Percentiles rank a stretch among this genome's conserved stretches.
These are phyloP conservation scores for Periophthalmus modestus DNA, from an alignment of 2,113 vertebrate genomes.

Conservation along the genomic window DNA sequence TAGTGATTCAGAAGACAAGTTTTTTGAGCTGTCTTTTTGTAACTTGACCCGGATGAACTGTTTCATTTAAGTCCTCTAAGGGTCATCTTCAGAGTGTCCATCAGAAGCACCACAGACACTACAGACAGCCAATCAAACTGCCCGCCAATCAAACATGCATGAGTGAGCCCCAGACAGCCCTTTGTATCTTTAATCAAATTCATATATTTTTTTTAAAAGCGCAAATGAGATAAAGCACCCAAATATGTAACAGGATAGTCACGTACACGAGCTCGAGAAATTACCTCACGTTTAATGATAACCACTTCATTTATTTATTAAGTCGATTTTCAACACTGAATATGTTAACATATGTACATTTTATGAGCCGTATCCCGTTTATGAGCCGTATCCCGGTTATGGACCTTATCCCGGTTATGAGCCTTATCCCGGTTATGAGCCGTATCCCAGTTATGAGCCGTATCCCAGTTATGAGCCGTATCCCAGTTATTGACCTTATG, in stretches of 20 bases:
- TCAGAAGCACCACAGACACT: slow-evolving; percentile 41
- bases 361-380: no score
- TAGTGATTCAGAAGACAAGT: neutral
- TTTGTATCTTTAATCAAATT: slow-evolving; percentile 28
- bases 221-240: slow-evolving; percentile 21
- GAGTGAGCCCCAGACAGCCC: slow-evolving; percentile 29
- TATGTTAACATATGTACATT: no score
- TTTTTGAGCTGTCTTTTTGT: slow-evolving; percentile 38
- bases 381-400: no score
- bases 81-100: slow-evolving; percentile 21
- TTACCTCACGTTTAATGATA: slow-evolving; percentile 15
- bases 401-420: no score
- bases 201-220: slow-evolving; percentile 42
- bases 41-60: slow-evolving; percentile 31
- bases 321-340: no score
- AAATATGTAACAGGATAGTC: slow-evolving; percentile 58
- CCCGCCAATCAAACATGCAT: slow-evolving; percentile 43
- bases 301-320: no score
- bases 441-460: no score
- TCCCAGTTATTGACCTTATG: no score
- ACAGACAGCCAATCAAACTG: slow-evolving; percentile 26
- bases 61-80: slow-evolving; percentile 36
- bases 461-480: no score
- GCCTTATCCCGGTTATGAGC: no score
- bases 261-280: slow-evolving; percentile 57